Percentiles rank a stretch among this genome's conserved stretches.
Evolutionary conservation across 2,888 invertebrate genomes (phyloP).

Genomic region (Nephrotoma guestfalica): DNA sequence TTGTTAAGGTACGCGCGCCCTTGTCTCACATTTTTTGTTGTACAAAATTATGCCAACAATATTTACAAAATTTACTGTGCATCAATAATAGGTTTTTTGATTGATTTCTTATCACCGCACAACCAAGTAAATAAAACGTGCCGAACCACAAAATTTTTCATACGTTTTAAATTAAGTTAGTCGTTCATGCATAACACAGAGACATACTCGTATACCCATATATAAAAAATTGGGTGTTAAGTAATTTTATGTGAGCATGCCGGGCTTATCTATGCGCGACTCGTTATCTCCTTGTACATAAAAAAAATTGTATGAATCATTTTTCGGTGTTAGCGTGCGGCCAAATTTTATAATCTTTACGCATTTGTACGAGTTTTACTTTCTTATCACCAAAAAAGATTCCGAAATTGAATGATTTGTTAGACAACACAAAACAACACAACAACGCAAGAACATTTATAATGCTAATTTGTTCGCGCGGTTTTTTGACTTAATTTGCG

Average conservation of each 20-base stretch:
- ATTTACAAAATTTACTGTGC: neutral
- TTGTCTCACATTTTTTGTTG: neutral
- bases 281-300: neutral
- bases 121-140: neutral
- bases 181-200: neutral
- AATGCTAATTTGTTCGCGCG: neutral
- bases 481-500: neutral
- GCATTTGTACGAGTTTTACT: neutral
- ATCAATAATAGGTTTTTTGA: neutral
- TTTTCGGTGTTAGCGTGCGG: neutral
- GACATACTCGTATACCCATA: neutral
- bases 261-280: too few relatives aligned
- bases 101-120: neutral
- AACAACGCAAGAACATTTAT: too few relatives aligned
- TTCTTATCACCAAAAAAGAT: neutral
- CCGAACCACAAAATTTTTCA: neutral
- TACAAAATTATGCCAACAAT: neutral
- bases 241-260: neutral
- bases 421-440: too few relatives aligned
- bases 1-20: neutral
- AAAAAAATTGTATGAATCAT: neutral
- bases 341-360: neutral
- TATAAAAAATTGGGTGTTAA: neutral
- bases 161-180: neutral
- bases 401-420: too few relatives aligned